Evolutionary conservation across 2,113 vertebrate species (phyloP), one percentile per base, ranked within the genome.

Genomic region (Rhodinocichla rosea): DNA sequence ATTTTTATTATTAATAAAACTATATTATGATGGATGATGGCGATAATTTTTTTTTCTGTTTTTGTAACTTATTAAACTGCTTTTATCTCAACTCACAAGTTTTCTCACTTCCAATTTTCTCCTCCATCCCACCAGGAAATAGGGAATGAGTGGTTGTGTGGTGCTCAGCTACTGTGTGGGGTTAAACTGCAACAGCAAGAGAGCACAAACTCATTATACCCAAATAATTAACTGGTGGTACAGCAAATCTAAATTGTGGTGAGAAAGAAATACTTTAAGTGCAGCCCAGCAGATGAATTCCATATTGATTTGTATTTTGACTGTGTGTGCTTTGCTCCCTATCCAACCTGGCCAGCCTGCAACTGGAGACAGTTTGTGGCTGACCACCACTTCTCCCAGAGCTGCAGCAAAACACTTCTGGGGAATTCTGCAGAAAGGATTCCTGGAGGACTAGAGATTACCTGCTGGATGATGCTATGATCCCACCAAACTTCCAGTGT

Each of bases 381-480:
- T 35, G 53, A 45, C 13, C 39, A n/a, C 4, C 6, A 13, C 42
- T 65, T 44, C 24, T 74, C 37, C 33, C 11, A 35, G 68, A 77
- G 19, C 33, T 77, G 40, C 59, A 73, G 59, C 53, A 74, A 56
- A 85, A 17, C 18, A 7, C 5, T 45, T 28, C 35, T 32, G 12
- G 35, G 23, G 42, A 83, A 15, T 35, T 18, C 40, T 55, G 33
- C 26, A 60, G 68, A 15, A 44, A 35, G n/a, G 21, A 6, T 23
- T 76, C 27, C 11, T 44, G 47, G 53, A 73, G 55, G 63, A 17
- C 19, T 11, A 9, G 68, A 60, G 45, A 10, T 23, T 45, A 49
- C 16, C 44, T 56, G 14, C 40, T 71, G 1, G 0, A 20, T 45
- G 5, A 3, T 4, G 33, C 11, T 7, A 1, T 6, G 40, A 74